phyloP scores from a whole-genome alignment of 1,140 invertebrate species.

The Zaprionus nigranus region DNA sequence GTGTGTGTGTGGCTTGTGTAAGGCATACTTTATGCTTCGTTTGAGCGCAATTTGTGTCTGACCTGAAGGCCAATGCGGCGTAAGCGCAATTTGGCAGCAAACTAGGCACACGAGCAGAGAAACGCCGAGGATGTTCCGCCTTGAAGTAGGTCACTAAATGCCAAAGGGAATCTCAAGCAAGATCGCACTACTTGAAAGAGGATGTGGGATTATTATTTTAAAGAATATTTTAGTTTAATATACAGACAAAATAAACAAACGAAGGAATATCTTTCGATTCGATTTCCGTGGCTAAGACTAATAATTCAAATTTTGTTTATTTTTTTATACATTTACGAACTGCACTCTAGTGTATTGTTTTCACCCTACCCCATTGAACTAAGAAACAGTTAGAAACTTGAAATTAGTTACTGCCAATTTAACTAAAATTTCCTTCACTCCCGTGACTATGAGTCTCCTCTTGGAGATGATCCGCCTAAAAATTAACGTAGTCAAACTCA shows the following conservation, averaged over 20 bases:
- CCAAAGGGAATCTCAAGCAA: background rate
- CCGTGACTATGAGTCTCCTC: slow-evolving; percentile 2
- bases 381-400: no score
- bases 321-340: no score
- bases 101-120: slow-evolving; percentile 27
- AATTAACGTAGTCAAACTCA: slow-evolving; percentile 93
- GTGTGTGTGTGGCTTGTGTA: slow-evolving; percentile 21
- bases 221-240: no score
- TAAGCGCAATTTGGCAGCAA: slow-evolving; percentile 66
- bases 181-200: background rate
- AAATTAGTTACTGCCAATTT: no score
- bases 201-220: background rate
- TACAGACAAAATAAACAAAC: no score
- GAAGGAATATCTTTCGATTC: no score
- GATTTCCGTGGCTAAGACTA: no score
- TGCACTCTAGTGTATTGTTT: no score
- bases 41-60: slow-evolving; percentile 63
- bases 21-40: slow-evolving; percentile 64
- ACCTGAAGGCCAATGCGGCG: slow-evolving; percentile 62
- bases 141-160: slow-evolving; percentile 19
- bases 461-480: background rate
- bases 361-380: no score
- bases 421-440: no score
- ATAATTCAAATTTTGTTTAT: no score
- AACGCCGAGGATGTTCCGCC: background rate